Conservation (phyloP, 1,140 invertebrate genomes). For the Xylocopa sonorina region DNA sequence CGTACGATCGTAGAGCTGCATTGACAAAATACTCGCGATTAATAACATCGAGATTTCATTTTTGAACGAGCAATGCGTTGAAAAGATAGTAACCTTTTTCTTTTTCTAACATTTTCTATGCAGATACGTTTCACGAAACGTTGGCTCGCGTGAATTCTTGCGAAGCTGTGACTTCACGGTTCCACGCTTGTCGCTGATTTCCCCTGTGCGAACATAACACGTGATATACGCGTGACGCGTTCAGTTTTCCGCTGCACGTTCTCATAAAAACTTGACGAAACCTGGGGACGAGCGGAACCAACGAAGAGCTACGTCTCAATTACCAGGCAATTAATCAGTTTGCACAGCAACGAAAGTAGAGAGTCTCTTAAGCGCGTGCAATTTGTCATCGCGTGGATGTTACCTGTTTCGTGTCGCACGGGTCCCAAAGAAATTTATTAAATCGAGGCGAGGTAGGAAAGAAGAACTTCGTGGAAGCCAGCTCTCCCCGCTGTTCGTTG, state of each 20-base stretch:
- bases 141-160: not conserved
- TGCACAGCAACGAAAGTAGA: not conserved
- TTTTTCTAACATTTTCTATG: too few species aligned
- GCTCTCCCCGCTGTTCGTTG: not conserved
- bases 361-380: not conserved
- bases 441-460: too few species aligned
- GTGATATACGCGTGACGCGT: conserved; percentile 11
- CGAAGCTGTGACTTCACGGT: not conserved
- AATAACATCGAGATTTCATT: not conserved
- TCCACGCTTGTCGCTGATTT: conserved; percentile 1
- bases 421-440: not conserved
- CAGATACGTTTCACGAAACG: too few species aligned
- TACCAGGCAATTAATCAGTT: not conserved
- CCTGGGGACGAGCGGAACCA: too few species aligned
- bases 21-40: not conserved
- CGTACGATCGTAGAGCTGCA: too few species aligned
- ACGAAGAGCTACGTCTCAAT: not conserved
- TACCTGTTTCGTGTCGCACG: not conserved
- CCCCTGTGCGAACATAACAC: not conserved
- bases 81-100: too few species aligned
- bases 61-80: too few species aligned
- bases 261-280: not conserved
- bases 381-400: not conserved
- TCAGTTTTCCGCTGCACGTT: not conserved
- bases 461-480: not conserved